Evolutionary conservation across 2,888 invertebrate genomes (phyloP).

Genomic region (Hemicrepidius hirtus): DNA sequence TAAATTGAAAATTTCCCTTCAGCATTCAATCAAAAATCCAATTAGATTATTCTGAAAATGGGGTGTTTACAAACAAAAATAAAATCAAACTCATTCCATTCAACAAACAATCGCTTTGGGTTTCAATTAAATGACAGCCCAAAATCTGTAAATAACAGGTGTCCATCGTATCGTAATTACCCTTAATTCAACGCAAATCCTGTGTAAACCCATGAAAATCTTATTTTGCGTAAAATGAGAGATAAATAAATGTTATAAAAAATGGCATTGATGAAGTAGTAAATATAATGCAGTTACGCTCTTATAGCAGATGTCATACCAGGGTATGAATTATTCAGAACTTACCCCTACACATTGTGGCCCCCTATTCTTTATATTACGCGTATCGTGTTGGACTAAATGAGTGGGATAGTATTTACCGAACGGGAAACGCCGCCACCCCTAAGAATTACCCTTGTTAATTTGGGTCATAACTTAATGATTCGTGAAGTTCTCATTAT

Average conservation of each 20-base stretch:
- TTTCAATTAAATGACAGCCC: conserved; percentile 40
- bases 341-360: conserved; percentile 59
- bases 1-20: conserved; percentile 29
- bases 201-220: conserved; percentile 36
- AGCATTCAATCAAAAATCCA: conserved; percentile 39
- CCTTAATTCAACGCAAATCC: conserved; percentile 42
- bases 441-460: conserved; percentile 56
- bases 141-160: conserved; percentile 49
- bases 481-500: conserved; percentile 56
- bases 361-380: conserved; percentile 60
- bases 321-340: conserved; percentile 62
- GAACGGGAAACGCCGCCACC: conserved; percentile 52
- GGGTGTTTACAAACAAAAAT: conserved; percentile 30
- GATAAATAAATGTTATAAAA: conserved; percentile 50
- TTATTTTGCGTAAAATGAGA: conserved; percentile 19
- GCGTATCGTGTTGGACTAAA: conserved; percentile 62
- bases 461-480: conserved; percentile 61
- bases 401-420: conserved; percentile 59
- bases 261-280: conserved; percentile 57
- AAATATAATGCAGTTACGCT: conserved; percentile 54
- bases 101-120: conserved; percentile 38
- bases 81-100: conserved; percentile 45
- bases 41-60: conserved; percentile 35
- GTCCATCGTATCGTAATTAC: conserved; percentile 42
- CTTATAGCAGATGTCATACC: conserved; percentile 60